Evolutionary conservation across 2,888 invertebrate species (phyloP), one percentile per base, ranked within the genome.

Genomic region (Hedya salicella): DNA sequence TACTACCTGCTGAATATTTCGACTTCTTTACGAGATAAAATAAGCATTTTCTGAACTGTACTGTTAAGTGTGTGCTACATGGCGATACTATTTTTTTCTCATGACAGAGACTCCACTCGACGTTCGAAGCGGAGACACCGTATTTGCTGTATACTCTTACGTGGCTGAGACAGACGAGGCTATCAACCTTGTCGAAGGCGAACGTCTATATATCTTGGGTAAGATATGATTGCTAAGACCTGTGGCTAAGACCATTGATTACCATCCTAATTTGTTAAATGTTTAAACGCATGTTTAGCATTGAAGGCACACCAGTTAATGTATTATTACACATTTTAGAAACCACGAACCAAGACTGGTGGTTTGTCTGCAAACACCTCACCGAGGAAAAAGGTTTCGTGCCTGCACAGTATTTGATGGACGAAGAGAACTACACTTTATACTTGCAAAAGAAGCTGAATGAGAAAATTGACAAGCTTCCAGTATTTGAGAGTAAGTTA

Each of bases 321-420:
- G n/a, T 25, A 25, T 6, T 25, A 19, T 59, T 59, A 17, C 9
- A 65, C 57, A 25, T 76, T 78, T 66, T 87, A 94, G 96, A 97
- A 87, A 96, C 95, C 60, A 95, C 96, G 56, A 97, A 97, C 83
- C 94, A 95, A 60, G 98, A 98, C 81, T 98, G 98, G 97, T 98
- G 98, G 97, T 97, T 96, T 79, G 97, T 98, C 0, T 95, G 95
- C 75, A 98, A 98, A 85, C 95, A 96, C 83, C 91, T 97, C 25
- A 97, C 97, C 0, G 96, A 97, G 82, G 97, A 98, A 88, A 97
- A 96, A 76, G 98, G 98, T 68, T 97, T 97, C 96, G 97, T 98
- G n/a, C 98, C 98, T 14, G 96, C 97, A 0, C 96, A 96, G 81
- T 96, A 97, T 79, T 92, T 98, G 3, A 95, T 97, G 94, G 96